A percentile compares a stretch with the other conserved stretches of the same genome.
Evolutionary conservation across 1,140 invertebrate genomes (phyloP).

Genomic region (Sesamia nonagrioides): DNA sequence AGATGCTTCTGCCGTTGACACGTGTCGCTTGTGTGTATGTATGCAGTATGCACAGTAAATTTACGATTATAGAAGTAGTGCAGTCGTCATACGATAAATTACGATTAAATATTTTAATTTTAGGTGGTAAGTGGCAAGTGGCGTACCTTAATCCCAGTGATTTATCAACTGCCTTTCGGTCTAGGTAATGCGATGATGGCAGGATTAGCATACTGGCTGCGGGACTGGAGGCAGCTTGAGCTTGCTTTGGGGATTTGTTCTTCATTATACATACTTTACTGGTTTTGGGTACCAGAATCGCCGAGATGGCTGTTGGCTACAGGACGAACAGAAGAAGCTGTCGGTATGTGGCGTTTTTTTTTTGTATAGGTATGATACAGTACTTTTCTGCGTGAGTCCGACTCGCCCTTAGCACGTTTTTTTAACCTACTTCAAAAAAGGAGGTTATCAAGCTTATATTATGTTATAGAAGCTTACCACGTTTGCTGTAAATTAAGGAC

Average conservation of each 20-base stretch:
- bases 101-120: conserved; percentile 16
- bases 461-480: too few species aligned
- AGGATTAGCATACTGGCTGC: conserved; percentile 88
- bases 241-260: conserved; percentile 91
- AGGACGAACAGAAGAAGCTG: conserved; percentile 89
- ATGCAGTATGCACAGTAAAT: too few species aligned
- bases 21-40: too few species aligned
- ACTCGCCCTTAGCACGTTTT: too few species aligned
- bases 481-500: too few species aligned
- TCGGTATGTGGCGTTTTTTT: conserved; percentile 55
- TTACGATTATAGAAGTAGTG: not conserved
- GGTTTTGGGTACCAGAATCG: conserved; percentile 92
- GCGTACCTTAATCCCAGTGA: conserved; percentile 89
- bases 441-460: too few species aligned
- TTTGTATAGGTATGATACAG: too few species aligned
- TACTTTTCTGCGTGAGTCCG: too few species aligned
- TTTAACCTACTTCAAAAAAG: too few species aligned
- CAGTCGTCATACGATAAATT: not conserved
- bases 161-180: conserved; percentile 91
- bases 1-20: too few species aligned
- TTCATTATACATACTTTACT: conserved; percentile 90
- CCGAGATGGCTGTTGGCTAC: conserved; percentile 93
- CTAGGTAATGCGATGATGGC: conserved; percentile 89
- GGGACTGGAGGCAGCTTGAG: conserved; percentile 92
- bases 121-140: conserved; percentile 88